Conservation (phyloP, 2,888 invertebrate genomes). For the Zelleria hepariella region DNA sequence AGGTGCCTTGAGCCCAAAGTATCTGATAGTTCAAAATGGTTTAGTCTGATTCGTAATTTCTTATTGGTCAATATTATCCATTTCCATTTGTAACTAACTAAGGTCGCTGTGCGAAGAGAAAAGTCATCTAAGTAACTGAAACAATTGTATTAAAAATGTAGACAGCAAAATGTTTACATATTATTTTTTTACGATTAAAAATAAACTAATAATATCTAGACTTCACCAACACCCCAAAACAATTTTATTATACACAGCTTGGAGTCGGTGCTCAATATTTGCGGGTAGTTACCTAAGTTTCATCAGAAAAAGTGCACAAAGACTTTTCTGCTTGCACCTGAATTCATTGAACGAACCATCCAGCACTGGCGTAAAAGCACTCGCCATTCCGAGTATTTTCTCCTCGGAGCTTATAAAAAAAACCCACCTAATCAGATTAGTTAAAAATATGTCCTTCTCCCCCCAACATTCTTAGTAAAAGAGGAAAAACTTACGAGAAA, state of each 20-base stretch:
- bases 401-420: slow-evolving; percentile 7
- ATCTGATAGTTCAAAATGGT: slow-evolving; percentile 39
- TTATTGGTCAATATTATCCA: slow-evolving; percentile 39
- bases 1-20: slow-evolving; percentile 40
- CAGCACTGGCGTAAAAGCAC: neutral
- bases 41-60: slow-evolving; percentile 34
- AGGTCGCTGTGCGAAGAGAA: slow-evolving; percentile 35
- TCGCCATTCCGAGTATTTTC: neutral
- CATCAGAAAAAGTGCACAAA: too few species aligned
- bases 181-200: too few species aligned
- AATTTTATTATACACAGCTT: too few species aligned
- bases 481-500: slow-evolving; percentile 49
- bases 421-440: slow-evolving; percentile 18
- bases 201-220: too few species aligned
- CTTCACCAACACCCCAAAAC: too few species aligned
- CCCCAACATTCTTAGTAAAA: slow-evolving; percentile 10
- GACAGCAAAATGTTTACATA: too few species aligned
- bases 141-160: too few species aligned
- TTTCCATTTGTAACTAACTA: slow-evolving; percentile 34
- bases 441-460: slow-evolving; percentile 19
- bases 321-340: neutral
- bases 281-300: too few species aligned
- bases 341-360: neutral
- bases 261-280: too few species aligned
- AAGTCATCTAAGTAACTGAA: slow-evolving; percentile 43